Evolutionary conservation across 2,113 vertebrate genomes (phyloP).

Genomic region (Psilopsiagon aymara): DNA sequence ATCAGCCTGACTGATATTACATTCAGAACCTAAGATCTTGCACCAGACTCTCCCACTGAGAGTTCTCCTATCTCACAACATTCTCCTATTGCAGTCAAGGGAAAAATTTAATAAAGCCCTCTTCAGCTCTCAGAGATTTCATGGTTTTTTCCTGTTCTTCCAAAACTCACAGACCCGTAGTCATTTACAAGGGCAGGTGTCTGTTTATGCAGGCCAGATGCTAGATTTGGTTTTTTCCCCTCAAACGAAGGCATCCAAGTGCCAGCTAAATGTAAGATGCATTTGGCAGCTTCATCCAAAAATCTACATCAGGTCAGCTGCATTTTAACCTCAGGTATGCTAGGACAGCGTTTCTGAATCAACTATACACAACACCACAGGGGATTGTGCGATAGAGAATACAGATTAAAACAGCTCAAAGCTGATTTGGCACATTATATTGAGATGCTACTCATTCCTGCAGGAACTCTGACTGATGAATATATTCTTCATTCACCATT

Average conservation of each 20-base stretch:
- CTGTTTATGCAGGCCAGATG: conserved; percentile 16
- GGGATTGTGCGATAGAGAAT: neutral
- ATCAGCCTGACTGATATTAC: neutral
- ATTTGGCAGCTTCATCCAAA: neutral
- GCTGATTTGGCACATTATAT: neutral
- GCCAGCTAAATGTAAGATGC: neutral
- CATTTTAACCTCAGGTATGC: conserved; percentile 5
- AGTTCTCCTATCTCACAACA: neutral
- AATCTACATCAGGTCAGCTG: neutral
- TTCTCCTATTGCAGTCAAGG: neutral
- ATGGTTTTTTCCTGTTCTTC: neutral
- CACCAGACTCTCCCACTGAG: neutral
- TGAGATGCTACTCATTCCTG: neutral
- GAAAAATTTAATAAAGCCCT: neutral
- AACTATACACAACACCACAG: neutral
- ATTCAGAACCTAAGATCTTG: neutral
- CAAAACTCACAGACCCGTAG: neutral
- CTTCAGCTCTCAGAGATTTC: neutral
- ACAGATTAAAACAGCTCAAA: neutral
- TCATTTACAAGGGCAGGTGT: neutral
- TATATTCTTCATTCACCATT: neutral
- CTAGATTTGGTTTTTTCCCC: neutral
- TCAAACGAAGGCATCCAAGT: neutral
- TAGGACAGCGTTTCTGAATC: neutral
- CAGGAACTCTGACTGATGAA: neutral